Base-by-base conservation (phyloP, 1,140 invertebrate genomes). In the Anthonomus grandis region DNA sequence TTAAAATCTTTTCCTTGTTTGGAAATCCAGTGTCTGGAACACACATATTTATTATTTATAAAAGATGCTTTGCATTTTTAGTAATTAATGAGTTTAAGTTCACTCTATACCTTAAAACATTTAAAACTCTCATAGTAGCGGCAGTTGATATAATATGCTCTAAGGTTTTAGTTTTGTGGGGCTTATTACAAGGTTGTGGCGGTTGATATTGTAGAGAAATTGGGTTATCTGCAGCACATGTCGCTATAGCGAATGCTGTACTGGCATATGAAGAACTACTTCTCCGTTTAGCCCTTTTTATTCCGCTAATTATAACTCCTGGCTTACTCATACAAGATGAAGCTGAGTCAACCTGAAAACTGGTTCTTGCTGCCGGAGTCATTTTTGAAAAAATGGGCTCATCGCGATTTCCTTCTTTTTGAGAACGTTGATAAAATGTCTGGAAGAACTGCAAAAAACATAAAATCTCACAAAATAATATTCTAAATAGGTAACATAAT, bases 241-340 rank as follows among this genome's bases (percentile, higher is more conserved):
- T 95, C 1, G 92, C 93, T 8, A 91, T 91, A 4, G 93, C 93
- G 76, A 95, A 96, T 1, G 93, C 93, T 13, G 87, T 86, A 10
- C 92, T 90, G 12, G 93, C 92, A 18, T 87, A 89, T 1, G 92
- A 91, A 9, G 89, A 93, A 72, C 91, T 94, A 67, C 89, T 93
- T 79, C 91, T 89, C 75, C 93, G 74, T 66, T 93, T 89, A 2
- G 91, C 93, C 69, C 91, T 87, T 37, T 93, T 76, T 64, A 90
- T 93, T 21, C 91, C 94, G 0, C 92, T 95, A n/a, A 96, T 91
- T 9, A 95, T 91, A 6, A 94, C 91, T 3, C 93, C 93, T 12
- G 83, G 90, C 78, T 86, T 90, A 68, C 79, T 86, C 34, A 34
- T n/a, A 2, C 77, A 81, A 67, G 75, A 78, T 67, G 79, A 82